Base-by-base conservation (phyloP, 2,888 invertebrate species). In the Agelastica alni region DNA sequence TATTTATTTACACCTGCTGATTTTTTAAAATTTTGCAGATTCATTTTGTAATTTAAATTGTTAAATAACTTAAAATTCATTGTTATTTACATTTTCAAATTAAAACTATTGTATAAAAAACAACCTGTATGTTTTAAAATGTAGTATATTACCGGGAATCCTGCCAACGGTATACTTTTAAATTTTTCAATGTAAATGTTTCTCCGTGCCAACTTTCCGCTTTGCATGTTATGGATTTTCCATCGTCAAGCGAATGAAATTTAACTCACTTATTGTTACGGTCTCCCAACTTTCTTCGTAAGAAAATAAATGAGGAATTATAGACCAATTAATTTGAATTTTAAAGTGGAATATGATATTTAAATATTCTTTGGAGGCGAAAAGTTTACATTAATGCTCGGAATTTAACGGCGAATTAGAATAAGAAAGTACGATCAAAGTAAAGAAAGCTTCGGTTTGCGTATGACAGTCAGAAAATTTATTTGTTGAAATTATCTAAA, bases 171-270 rank as follows among this genome's bases (percentile, higher is more conserved):
- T n/a, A n/a, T n/a, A n/a, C n/a, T n/a, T n/a, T n/a, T n/a, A n/a
- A n/a, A n/a, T n/a, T n/a, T n/a, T 26, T 9, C 1, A 6, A 9
- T 26, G 26, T 3, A 26, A 26, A 26, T 26, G 26, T 26, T 26
- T 26, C 26, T 26, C 26, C 9, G 9, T 26, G 2, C 90, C 91
- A 81, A 82, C 93, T 93, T 81, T 93, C 26, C 26, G 26, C 26
- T 26, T 7, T 9, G 6, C 93, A 93, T 56, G 88, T 89, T 80
- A 93, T 86, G 68, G 86, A 84, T 80, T 92, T 92, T 67, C 90
- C 91, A 79, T 93, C 91, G 79, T 94, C 93, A 89, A 88, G 52
- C 93, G 93, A 70, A 89, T 88, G 80, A 93, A 92, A 77, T 88
- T 90, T 79, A 93, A 82, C 76, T 88, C 89, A 73, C 93, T 93